phyloP scores from a whole-genome alignment of 2,113 vertebrate genomes.

The Bothrops jararaca region DNA sequence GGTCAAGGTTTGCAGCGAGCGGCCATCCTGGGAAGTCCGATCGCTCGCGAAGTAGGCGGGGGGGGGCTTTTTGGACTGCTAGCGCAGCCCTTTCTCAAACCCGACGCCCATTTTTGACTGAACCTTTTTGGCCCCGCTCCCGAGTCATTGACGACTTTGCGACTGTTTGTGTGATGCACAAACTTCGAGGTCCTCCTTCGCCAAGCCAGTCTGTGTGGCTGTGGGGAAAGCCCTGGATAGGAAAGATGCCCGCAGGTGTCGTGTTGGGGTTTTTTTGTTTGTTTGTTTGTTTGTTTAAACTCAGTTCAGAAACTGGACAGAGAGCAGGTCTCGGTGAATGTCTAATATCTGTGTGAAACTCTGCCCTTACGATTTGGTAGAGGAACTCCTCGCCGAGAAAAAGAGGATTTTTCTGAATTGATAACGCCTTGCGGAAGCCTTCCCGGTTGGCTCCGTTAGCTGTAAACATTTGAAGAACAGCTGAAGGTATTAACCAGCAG shows the following conservation, averaged over 20 bases:
- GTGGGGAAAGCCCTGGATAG: neutral
- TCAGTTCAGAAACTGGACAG: neutral
- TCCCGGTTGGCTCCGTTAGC: neutral
- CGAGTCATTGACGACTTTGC: neutral
- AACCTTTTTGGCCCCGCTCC: neutral
- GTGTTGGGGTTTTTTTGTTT: neutral
- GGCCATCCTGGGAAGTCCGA: no score
- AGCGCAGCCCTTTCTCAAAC: neutral
- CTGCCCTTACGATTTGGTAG: neutral
- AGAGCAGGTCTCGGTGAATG: neutral
- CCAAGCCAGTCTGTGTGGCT: neutral
- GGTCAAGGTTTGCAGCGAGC: neutral
- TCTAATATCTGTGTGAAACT: neutral
- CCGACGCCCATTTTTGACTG: neutral
- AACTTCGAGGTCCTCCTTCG: neutral
- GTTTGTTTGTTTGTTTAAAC: no score
- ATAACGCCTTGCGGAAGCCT: neutral
- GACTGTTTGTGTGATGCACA: neutral
- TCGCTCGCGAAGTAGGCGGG: neutral
- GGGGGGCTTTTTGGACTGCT: neutral
- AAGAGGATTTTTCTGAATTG: neutral
- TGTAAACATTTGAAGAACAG: neutral
- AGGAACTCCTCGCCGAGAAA: neutral
- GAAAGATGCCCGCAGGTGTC: neutral
- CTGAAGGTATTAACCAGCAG: neutral